A percentile compares a stretch with the other conserved stretches of the same genome.
Evolutionary conservation across 2,113 vertebrate species (phyloP).

Genomic region (Heterotilapia buettikoferi): DNA sequence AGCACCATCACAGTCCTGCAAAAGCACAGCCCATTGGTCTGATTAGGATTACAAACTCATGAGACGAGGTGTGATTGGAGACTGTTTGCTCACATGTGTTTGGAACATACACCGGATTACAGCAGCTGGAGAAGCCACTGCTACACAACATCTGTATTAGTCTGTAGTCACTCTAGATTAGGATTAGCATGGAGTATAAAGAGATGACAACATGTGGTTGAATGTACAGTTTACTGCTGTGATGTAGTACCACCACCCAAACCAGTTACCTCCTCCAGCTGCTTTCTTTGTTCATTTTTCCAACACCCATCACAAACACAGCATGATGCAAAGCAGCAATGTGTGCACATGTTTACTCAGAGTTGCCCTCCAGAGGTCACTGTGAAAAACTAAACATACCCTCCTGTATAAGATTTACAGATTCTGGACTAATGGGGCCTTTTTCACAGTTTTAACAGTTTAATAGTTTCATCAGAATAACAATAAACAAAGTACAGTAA

Average conservation of each 20-base stretch:
- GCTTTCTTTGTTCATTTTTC: neutral
- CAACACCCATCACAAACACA: neutral
- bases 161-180: neutral
- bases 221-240: neutral
- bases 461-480: neutral
- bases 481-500: neutral
- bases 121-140: neutral
- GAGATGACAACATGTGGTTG: neutral
- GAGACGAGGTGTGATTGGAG: neutral
- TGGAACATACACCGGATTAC: neutral
- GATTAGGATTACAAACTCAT: neutral
- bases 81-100: neutral
- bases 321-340: neutral
- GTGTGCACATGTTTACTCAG: neutral
- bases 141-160: neutral
- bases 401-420: rapidly evolving
- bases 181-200: neutral
- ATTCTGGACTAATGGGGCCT: neutral
- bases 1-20: neutral
- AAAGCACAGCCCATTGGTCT: constrained; percentile 22
- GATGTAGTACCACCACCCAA: neutral
- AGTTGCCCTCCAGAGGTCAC: neutral
- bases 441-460: neutral
- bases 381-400: rapidly evolving
- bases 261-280: neutral